A percentile compares a stretch with the other conserved stretches of the same genome.
These are phyloP conservation scores for Monopis laevigella DNA, from an alignment of 2,888 invertebrate genomes.

Conservation along the genomic window DNA sequence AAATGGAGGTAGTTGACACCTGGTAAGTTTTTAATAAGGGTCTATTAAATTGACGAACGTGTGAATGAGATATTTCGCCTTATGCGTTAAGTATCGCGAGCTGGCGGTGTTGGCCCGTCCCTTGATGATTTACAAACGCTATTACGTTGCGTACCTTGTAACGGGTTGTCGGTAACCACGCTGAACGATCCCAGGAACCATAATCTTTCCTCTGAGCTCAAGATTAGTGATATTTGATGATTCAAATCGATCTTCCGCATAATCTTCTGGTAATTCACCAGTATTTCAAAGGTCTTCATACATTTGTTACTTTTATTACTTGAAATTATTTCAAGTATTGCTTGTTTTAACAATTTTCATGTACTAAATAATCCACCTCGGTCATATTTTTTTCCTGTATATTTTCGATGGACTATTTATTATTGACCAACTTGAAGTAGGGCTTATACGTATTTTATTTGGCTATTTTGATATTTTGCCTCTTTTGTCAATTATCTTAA, in stretches of 20 bases:
- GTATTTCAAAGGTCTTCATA: too few species aligned
- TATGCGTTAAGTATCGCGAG: conserved; percentile 39
- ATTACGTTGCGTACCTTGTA: conserved; percentile 9
- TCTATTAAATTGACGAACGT: conserved; percentile 59
- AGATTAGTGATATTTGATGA: conserved; percentile 6
- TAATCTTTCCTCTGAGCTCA: conserved; percentile 3
- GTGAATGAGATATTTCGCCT: conserved; percentile 63
- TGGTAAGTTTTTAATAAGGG: conserved; percentile 55
- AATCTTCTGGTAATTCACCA: background rate
- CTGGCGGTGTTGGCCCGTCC: conserved; percentile 48
- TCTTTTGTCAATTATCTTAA: too few species aligned
- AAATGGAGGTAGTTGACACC: conserved; percentile 23
- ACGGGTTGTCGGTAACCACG: conserved; percentile 7
- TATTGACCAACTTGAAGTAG: too few species aligned
- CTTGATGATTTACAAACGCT: conserved; percentile 43
- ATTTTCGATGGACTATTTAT: too few species aligned
- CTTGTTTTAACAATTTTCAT: too few species aligned
- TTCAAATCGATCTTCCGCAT: conserved; percentile 1
- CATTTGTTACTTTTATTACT: too few species aligned
- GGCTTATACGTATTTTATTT: too few species aligned
- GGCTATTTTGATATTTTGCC: too few species aligned
- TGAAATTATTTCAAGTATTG: too few species aligned
- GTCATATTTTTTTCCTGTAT: too few species aligned
- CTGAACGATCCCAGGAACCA: conserved; percentile 6
- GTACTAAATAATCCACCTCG: too few species aligned